Conservation (phyloP, 1,140 invertebrate genomes). For the Drosophila lacertosa region DNA sequence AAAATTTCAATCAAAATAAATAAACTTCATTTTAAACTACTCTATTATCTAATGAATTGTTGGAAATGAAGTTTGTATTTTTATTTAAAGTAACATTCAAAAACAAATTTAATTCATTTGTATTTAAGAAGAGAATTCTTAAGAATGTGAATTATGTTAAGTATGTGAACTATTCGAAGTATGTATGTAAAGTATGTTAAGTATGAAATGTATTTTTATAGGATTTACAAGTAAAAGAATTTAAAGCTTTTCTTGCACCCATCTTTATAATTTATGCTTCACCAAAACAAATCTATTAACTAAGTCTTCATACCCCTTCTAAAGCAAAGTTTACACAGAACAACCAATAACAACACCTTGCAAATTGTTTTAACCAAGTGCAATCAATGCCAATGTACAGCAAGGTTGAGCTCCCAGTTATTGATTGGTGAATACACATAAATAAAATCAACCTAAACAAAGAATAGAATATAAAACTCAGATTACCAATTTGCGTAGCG, state of each 20-base stretch:
- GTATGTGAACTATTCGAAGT: too few relatives aligned
- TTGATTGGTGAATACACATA: background rate
- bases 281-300: background rate
- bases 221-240: too few relatives aligned
- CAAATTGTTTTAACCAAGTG: background rate
- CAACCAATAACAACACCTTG: background rate
- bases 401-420: constrained; percentile 2
- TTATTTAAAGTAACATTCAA: too few relatives aligned
- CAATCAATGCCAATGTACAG: constrained; percentile 12
- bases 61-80: too few relatives aligned
- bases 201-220: too few relatives aligned
- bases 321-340: background rate
- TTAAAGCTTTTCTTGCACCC: too few relatives aligned
- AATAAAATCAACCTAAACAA: constrained; percentile 2
- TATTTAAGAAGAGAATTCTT: too few relatives aligned
- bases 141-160: too few relatives aligned
- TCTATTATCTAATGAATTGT: constrained; percentile 7
- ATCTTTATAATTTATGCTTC: too few relatives aligned
- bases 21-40: background rate
- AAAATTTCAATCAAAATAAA: background rate
- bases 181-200: too few relatives aligned
- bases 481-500: constrained; percentile 15
- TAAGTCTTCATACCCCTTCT: background rate
- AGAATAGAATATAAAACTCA: background rate
- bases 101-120: too few relatives aligned